Percentiles rank a stretch among this genome's conserved stretches.
Evolutionary conservation across 2,113 vertebrate species (phyloP).

Genomic region (Mobula birostris): DNA sequence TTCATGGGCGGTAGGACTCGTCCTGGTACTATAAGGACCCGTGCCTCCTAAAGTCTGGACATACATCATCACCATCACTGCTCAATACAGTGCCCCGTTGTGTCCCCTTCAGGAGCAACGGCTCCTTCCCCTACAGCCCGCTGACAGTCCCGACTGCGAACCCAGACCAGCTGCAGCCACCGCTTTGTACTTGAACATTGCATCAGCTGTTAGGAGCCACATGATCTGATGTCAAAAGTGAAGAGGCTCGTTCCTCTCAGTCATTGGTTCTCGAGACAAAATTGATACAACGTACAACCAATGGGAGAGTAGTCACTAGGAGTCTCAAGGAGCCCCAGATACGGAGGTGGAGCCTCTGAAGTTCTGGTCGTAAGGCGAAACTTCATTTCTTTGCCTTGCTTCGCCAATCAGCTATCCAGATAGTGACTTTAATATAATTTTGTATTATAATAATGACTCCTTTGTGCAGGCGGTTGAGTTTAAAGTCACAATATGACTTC

Average conservation of each 20-base stretch:
- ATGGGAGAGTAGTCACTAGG: constrained; percentile 19
- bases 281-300: not conserved
- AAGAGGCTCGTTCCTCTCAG: not conserved
- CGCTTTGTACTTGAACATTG: constrained; percentile 32
- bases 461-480: not conserved
- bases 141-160: constrained; percentile 10
- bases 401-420: not conserved
- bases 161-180: not conserved
- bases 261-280: not conserved
- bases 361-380: not conserved
- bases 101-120: not conserved
- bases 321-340: not conserved
- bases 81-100: not conserved
- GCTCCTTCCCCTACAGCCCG: not conserved
- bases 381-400: not conserved
- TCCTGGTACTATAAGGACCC: not conserved
- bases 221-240: constrained; percentile 25
- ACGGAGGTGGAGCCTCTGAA: not conserved
- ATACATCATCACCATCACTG: constrained; percentile 53
- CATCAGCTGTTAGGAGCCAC: constrained; percentile 29
- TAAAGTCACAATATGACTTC: not conserved
- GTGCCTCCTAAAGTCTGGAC: constrained; percentile 41
- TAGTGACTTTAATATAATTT: not conserved
- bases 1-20: not conserved
- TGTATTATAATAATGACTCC: too few relatives aligned